Conservation (phyloP, 1,140 invertebrate species). For the Drosophila baimaii region DNA sequence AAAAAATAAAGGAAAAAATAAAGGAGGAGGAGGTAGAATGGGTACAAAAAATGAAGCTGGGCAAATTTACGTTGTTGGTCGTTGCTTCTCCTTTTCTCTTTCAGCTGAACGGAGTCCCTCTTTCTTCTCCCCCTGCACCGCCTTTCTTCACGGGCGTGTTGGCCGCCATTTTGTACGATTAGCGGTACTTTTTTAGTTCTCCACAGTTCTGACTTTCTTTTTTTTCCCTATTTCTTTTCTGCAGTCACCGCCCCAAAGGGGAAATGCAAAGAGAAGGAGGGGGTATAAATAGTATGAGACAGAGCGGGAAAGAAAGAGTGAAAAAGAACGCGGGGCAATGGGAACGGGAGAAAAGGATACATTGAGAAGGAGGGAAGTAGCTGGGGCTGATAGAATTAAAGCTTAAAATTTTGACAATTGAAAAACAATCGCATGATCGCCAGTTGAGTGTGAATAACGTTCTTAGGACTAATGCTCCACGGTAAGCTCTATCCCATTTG, state of each 20-base stretch:
- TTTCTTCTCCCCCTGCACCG: conserved; percentile 8
- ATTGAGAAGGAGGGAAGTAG: background rate
- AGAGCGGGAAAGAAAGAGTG: background rate
- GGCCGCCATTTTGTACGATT: conserved; percentile 80
- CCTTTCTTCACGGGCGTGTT: conserved; percentile 25
- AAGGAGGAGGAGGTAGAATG: conserved; percentile 1
- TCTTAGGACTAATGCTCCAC: background rate
- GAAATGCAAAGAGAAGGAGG: conserved; percentile 1
- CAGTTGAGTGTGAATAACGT: conserved; percentile 19
- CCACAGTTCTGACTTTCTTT: conserved; percentile 8
- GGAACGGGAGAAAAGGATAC: background rate
- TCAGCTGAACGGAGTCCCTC: conserved; percentile 12
- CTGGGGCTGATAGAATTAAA: conserved; percentile 29
- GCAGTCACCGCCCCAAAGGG: conserved; percentile 33
- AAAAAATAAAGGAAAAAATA: conserved; percentile 5
- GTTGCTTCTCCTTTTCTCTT: conserved; percentile 25
- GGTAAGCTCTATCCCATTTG: background rate
- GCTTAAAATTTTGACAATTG: conserved; percentile 54
- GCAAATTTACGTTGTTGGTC: conserved; percentile 57
- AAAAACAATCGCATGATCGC: conserved; percentile 43
- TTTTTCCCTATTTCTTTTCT: conserved; percentile 23
- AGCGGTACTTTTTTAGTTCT: conserved; percentile 46
- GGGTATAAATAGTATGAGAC: conserved; percentile 9
- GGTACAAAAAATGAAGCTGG: conserved; percentile 42
- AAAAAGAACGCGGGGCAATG: background rate